Base-by-base conservation (phyloP, 2,888 invertebrate genomes). In the Andrena flavipes region DNA sequence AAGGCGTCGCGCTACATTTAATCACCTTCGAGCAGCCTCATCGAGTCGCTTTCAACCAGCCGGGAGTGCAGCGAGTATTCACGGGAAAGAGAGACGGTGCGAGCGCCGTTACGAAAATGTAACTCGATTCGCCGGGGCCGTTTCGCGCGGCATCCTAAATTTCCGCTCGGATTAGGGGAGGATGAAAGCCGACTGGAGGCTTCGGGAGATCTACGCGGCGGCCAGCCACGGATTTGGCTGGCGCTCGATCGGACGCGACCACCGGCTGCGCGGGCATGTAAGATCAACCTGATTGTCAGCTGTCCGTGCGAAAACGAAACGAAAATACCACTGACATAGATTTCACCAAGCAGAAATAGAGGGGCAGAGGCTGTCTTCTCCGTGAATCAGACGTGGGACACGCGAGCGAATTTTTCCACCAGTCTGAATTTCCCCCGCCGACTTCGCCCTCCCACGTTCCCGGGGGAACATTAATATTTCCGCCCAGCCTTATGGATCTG, bases 291-390 rank as follows among this genome's bases (percentile, higher is more conserved):
- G 91, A 91, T 88, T 91, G 88, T 91, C 91, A 92, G 91, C 90
- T 92, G 91, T 91, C 90, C 82, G 87, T 87, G 89, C 85, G 86
- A 91, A 91, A 90, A 86, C 86, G 88, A 87, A 89, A 90, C 89
- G 90, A 90, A 92, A 92, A 92, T 91, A 91, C 87, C 90, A 89
- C 89, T 91, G 92, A 92, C 92, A 91, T 89, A 91, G 90, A 90
- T 92, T 91, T 86, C 51, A 70, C 63, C 75, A 79, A 33, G 81
- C 84, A 88, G 85, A 91, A 91, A 91, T 90, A 92, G 89, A 88
- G 72, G 42, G 80, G 70, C 80, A 64, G 75, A 60, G 64, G 20
- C 23, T 30, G 49, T 51, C 54, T 54, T 63, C 35, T 48, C 51
- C 51, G 48, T 42, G 13, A n/a, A 26, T 49, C 48, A 68, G 62